These are phyloP conservation scores for Agapornis canus DNA, from an alignment of 2,797 vertebrate species.

Conservation along the genomic window DNA sequence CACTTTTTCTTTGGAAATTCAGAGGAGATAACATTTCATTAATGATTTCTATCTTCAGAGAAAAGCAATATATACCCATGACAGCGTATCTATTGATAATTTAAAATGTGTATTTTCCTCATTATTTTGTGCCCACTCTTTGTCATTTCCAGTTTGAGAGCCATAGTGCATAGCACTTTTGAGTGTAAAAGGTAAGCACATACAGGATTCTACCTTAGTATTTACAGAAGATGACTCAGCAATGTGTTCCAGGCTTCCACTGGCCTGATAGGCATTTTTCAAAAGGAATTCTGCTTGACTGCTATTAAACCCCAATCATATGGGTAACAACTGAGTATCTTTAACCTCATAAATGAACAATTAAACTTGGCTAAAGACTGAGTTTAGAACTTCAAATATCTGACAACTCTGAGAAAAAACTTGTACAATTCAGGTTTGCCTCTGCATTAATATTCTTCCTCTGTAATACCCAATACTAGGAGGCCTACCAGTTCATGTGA, in stretches of 20 bases:
- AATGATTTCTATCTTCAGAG: not conserved
- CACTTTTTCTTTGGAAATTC: not conserved
- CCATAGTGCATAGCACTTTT: accelerated
- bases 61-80: not conserved
- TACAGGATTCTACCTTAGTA: not conserved
- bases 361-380: not conserved
- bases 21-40: not conserved
- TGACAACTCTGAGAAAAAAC: not conserved
- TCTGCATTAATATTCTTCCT: not conserved
- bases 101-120: not conserved
- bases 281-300: not conserved
- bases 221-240: not conserved
- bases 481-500: not conserved
- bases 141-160: not conserved
- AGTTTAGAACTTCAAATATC: not conserved
- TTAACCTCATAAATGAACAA: not conserved
- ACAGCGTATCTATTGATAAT: not conserved
- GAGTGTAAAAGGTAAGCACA: not conserved
- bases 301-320: not conserved
- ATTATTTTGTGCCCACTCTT: not conserved
- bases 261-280: not conserved
- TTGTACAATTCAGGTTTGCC: not conserved
- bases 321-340: not conserved
- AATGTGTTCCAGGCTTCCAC: not conserved
- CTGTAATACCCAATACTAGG: not conserved